Evolutionary conservation across 2,888 invertebrate species (phyloP).

Genomic region (Amitus sp.): DNA sequence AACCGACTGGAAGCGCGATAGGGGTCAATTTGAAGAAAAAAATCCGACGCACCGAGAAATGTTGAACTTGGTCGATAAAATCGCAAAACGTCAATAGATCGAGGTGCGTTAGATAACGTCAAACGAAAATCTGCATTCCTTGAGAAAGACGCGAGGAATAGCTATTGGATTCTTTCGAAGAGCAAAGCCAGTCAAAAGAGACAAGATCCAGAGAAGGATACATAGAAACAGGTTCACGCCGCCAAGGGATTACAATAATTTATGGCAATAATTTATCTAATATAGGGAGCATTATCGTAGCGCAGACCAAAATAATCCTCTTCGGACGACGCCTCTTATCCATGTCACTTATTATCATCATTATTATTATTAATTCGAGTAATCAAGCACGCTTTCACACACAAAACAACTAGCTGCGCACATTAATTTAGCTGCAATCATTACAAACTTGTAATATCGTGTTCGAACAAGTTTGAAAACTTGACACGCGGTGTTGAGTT

Average conservation of each 20-base stretch:
- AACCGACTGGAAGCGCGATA: too few species aligned
- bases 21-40: too few species aligned
- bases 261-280: conserved; percentile 36
- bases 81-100: conserved; percentile 19
- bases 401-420: conserved; percentile 8
- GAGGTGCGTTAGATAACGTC: conserved; percentile 23
- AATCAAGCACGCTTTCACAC: conserved; percentile 21
- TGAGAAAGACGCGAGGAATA: conserved; percentile 30
- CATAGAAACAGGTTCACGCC: conserved; percentile 29
- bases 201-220: conserved; percentile 10
- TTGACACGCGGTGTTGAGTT: neutral
- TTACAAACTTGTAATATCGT: conserved; percentile 4
- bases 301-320: conserved; percentile 5
- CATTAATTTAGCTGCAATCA: conserved; percentile 15
- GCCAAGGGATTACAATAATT: conserved; percentile 25
- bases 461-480: neutral
- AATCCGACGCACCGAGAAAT: too few species aligned
- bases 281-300: conserved; percentile 30
- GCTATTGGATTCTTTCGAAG: too few species aligned
- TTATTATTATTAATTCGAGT: conserved; percentile 33
- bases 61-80: too few species aligned
- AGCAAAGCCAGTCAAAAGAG: conserved; percentile 16
- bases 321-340: neutral
- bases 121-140: conserved; percentile 27
- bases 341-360: conserved; percentile 27